Conservation (phyloP, 2,113 vertebrate genomes). For the Ammodytes marinus region DNA sequence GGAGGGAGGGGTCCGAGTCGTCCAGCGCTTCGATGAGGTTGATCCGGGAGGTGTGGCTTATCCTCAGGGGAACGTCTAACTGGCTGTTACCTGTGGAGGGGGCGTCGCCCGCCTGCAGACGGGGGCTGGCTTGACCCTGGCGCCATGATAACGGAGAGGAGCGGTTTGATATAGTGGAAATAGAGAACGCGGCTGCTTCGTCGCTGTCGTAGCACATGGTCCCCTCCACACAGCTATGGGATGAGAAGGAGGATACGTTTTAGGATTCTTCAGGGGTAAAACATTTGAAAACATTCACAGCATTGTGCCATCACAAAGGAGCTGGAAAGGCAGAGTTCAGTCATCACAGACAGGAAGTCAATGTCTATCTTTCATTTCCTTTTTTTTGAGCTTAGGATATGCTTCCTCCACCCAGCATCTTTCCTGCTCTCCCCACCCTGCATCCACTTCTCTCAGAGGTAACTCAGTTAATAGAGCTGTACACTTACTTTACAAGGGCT, state of each 20-base stretch:
- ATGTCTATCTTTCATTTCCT: background rate
- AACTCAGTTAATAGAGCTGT: background rate
- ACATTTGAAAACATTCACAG: background rate
- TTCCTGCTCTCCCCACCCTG: background rate
- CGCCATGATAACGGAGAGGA: conserved; percentile 96
- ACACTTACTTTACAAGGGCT: conserved; percentile 5
- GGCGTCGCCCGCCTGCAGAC: conserved; percentile 94
- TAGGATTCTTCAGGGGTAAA: background rate
- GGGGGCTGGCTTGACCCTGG: conserved; percentile 94
- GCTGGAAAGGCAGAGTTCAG: background rate
- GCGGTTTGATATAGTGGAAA: conserved; percentile 94
- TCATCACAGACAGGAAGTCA: conserved; percentile 11
- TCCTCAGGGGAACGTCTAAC: conserved; percentile 88
- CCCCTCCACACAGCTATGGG: conserved; percentile 89
- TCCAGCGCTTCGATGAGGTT: conserved; percentile 91
- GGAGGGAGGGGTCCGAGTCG: conserved; percentile 84
- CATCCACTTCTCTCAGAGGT: background rate
- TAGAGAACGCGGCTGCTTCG: conserved; percentile 91
- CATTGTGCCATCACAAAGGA: background rate
- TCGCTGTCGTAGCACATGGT: conserved; percentile 93
- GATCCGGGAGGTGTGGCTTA: conserved; percentile 91
- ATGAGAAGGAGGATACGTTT: conserved; percentile 21
- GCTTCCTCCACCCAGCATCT: conserved; percentile 2
- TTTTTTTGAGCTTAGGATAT: conserved; percentile 1
- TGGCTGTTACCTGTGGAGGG: conserved; percentile 91